Evolutionary conservation across 2,113 vertebrate genomes (phyloP), one percentile per base, ranked within the genome.

Genomic region (Lophotis ruficrista): DNA sequence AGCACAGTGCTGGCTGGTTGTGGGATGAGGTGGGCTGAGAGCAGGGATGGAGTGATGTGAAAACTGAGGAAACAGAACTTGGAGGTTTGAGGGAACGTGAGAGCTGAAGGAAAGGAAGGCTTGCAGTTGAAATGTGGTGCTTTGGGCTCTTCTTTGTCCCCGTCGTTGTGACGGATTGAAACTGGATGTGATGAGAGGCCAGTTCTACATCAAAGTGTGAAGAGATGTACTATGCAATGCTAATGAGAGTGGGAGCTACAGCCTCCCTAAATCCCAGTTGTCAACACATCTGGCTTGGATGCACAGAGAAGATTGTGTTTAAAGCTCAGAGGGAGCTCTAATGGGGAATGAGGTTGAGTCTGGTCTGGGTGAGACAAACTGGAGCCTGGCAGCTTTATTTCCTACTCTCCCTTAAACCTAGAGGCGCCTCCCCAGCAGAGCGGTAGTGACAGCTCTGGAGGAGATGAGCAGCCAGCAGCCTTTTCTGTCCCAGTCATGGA

Each of bases 131-230:
- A 57, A 45, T 10, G 11, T 22, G 15, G 15, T 68, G 28, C 51
- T 73, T 75, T 79, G 31, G 11, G 15, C 21, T 6, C 10, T 37
- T 33, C 75, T 79, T 47, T 64, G 43, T 41, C 64, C 35, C 19
- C 7, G 3, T 9, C 1, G 0, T 30, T 27, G 33, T 12, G 11
- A 19, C 7, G 21, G 28, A 27, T 38, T 48, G 33, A 45, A 69
- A 9, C 17, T 24, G 50, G 58, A n/a, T 31, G 30, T 27, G 51
- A 20, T 4, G 19, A 41, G 65, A 57, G 20, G n/a, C 24, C 50
- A 51, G 8, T 62, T 43, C 31, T 61, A 3, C 17, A 30, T 51
- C 4, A 5, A 5, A 20, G 13, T 9, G 14, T 27, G 53, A 47
- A 56, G 54, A 27, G 58, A 21, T 12, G 24, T 12, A 1, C 5